Conservation (phyloP, 2,888 invertebrate species). For the Lithophane ornitopus region DNA sequence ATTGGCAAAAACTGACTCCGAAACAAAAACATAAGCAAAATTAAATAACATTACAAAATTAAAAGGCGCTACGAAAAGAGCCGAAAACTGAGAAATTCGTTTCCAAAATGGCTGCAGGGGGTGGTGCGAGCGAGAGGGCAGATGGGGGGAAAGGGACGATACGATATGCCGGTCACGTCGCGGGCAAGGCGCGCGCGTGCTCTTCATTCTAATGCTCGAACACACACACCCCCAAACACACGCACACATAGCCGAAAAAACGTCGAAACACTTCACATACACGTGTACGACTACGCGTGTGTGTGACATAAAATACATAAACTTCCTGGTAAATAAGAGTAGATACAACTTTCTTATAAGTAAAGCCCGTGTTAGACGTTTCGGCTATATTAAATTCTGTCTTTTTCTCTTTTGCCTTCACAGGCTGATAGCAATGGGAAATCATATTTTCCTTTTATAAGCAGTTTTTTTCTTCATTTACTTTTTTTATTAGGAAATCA, state of each 20-base stretch:
- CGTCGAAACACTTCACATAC: conserved; percentile 79
- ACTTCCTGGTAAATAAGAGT: conserved; percentile 89
- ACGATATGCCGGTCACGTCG: conserved; percentile 90
- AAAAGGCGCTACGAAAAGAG: conserved; percentile 86
- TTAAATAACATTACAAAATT: conserved; percentile 87
- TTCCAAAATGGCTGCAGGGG: conserved; percentile 88
- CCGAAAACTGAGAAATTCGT: conserved; percentile 88
- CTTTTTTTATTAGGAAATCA: conserved; percentile 69
- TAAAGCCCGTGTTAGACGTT: conserved; percentile 80
- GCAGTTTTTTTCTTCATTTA: conserved; percentile 66
- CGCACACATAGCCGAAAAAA: conserved; percentile 76
- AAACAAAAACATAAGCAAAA: conserved; percentile 75
- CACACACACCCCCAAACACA: conserved; percentile 81
- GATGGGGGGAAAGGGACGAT: conserved; percentile 88
- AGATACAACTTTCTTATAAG: conserved; percentile 86
- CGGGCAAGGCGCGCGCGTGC: conserved; percentile 89
- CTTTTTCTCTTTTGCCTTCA: conserved; percentile 77
- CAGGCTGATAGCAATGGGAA: conserved; percentile 81
- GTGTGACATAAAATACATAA: conserved; percentile 76
- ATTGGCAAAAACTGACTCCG: conserved; percentile 66
- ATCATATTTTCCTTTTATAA: conserved; percentile 80
- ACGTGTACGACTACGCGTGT: conserved; percentile 44
- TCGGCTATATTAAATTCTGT: conserved; percentile 89
- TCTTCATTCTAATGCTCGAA: conserved; percentile 87
- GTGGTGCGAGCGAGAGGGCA: conserved; percentile 85